Percentiles rank a stretch among this genome's conserved stretches.
phyloP scores from a whole-genome alignment of 2,888 invertebrate species.

The Asteroscopus sphinx region DNA sequence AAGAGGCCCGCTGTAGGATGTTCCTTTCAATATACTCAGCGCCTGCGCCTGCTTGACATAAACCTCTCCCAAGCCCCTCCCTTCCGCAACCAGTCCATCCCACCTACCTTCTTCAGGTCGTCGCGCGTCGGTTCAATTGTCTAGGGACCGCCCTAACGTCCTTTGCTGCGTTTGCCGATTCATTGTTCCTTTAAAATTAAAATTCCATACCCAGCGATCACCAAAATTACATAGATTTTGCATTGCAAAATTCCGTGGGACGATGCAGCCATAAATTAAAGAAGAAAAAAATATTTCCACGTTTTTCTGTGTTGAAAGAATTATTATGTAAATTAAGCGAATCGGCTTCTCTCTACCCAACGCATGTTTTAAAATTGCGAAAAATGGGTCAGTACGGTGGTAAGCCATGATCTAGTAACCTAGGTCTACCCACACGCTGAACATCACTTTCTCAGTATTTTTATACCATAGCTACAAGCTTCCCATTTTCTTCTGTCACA shows the following conservation, averaged over 20 bases:
- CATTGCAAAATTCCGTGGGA: constrained; percentile 29
- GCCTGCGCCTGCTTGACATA: too few relatives aligned
- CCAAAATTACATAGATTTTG: constrained; percentile 10
- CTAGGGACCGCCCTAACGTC: too few relatives aligned
- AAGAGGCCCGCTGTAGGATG: too few relatives aligned
- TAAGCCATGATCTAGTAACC: constrained; percentile 52
- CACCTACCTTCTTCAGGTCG: too few relatives aligned
- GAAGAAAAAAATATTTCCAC: constrained; percentile 16
- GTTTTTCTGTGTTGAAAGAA: constrained; percentile 16
- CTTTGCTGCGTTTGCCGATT: too few relatives aligned
- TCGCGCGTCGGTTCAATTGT: too few relatives aligned
- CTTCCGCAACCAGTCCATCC: too few relatives aligned
- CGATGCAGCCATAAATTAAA: constrained; percentile 25
- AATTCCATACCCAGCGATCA: too few relatives aligned
- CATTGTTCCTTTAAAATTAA: too few relatives aligned
- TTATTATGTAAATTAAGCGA: constrained; percentile 38
- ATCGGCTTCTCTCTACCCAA: constrained; percentile 47
- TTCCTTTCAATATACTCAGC: too few relatives aligned
- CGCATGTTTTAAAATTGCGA: constrained; percentile 43
- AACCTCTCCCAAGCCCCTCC: too few relatives aligned
- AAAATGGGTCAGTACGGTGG: constrained; percentile 45
- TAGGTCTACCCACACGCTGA: constrained; percentile 38
- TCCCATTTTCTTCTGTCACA: too few relatives aligned
- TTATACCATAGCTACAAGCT: background rate
- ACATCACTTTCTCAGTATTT: background rate